Evolutionary conservation across 2,888 invertebrate species (phyloP).

Genomic region (Melieria picta): DNA sequence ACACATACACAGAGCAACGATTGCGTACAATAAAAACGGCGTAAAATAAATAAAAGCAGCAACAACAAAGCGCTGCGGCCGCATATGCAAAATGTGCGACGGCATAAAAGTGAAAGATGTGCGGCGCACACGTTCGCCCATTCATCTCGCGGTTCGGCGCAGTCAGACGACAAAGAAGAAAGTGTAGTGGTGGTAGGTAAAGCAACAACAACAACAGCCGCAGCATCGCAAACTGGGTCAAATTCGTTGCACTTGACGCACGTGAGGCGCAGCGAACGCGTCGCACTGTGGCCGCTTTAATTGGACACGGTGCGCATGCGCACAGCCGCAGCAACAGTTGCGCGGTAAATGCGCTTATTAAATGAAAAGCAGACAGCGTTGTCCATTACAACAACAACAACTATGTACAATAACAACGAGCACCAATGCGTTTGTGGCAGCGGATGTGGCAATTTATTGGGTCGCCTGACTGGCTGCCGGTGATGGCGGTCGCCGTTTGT

Average conservation of each 20-base stretch:
- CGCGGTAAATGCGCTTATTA: conserved; percentile 1
- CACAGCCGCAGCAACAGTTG: background rate
- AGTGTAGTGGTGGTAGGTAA: too few relatives aligned
- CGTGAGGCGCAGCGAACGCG: conserved; percentile 16
- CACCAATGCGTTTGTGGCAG: background rate
- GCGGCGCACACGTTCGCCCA: conserved; percentile 1
- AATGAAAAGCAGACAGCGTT: background rate
- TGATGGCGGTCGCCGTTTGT: background rate
- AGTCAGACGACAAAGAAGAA: too few relatives aligned
- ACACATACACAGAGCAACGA: background rate
- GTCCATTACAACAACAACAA: background rate
- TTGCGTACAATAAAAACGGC: background rate
- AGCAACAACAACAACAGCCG: background rate
- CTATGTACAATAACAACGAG: too few relatives aligned
- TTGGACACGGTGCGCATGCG: background rate
- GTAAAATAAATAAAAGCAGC: background rate
- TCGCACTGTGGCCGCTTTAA: conserved; percentile 5
- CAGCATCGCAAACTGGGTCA: conserved; percentile 29
- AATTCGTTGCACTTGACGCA: conserved; percentile 33
- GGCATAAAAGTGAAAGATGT: conserved; percentile 29
- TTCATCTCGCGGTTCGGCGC: too few relatives aligned
- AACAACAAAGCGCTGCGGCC: background rate
- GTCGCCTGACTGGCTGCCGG: background rate
- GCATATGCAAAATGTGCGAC: conserved; percentile 5
- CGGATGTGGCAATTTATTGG: conserved; percentile 17